Evolutionary conservation across 2,113 vertebrate genomes (phyloP).

Genomic region (Oreocharis arfaki): DNA sequence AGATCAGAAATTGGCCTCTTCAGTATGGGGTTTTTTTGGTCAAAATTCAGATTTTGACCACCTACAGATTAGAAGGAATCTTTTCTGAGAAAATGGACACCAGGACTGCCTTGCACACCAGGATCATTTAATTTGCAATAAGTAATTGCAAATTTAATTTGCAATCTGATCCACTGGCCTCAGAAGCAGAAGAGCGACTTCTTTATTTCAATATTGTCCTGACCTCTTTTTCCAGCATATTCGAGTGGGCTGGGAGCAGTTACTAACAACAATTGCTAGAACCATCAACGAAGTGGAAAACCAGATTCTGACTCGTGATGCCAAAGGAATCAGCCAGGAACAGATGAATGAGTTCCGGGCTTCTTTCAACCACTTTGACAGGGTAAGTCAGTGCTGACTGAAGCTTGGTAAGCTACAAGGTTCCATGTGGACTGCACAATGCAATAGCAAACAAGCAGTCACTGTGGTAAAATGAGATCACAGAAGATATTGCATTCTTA

Average conservation of each 20-base stretch:
- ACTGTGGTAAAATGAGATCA: not conserved
- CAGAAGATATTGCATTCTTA: not conserved
- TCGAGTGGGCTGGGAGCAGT: slow-evolving; percentile 98
- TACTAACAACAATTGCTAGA: slow-evolving; percentile 95
- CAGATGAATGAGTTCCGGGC: slow-evolving; percentile 98
- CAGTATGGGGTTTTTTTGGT: not conserved
- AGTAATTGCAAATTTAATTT: too few species aligned
- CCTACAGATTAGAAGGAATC: not conserved
- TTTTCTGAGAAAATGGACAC: not conserved
- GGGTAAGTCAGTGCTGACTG: slow-evolving; percentile 75
- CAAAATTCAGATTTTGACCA: not conserved
- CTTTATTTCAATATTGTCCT: not conserved
- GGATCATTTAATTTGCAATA: not conserved
- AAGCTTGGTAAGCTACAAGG: not conserved
- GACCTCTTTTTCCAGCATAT: slow-evolving; percentile 81
- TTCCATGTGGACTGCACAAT: not conserved
- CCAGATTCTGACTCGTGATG: slow-evolving; percentile 97
- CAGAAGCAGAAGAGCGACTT: not conserved
- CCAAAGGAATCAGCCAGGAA: slow-evolving; percentile 98
- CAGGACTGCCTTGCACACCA: not conserved
- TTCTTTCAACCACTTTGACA: slow-evolving; percentile 99
- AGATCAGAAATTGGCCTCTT: not conserved
- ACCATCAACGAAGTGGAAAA: slow-evolving; percentile 99
- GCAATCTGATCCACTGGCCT: not conserved
- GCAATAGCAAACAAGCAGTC: not conserved